phyloP scores from a whole-genome alignment of 2,113 vertebrate species.

The Ciconia maguari region DNA sequence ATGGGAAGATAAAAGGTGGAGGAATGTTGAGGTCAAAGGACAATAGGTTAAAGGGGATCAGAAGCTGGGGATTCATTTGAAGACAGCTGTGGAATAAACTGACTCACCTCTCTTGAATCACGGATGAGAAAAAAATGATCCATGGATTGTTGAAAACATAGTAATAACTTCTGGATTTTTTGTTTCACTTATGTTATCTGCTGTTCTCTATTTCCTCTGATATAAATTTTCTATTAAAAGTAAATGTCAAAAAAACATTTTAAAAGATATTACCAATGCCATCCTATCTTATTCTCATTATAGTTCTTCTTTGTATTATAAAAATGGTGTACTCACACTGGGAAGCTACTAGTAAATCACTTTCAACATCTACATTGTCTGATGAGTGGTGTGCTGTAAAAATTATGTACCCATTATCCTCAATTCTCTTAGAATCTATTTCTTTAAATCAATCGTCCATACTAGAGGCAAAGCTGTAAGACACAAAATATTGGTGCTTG shows the following conservation, averaged over 20 bases:
- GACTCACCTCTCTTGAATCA: neutral
- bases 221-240: neutral
- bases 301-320: neutral
- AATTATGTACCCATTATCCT: neutral
- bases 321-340: neutral
- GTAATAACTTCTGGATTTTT: neutral
- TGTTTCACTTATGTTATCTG: neutral
- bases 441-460: neutral
- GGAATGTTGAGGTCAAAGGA: neutral
- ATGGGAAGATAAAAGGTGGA: neutral
- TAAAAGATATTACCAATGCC: neutral
- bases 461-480: neutral
- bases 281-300: neutral
- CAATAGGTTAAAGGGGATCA: neutral
- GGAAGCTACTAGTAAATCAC: neutral
- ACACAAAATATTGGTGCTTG: neutral
- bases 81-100: neutral
- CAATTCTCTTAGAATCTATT: neutral
- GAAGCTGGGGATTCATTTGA: neutral
- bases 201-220: neutral
- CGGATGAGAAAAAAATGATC: neutral
- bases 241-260: accelerated
- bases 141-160: neutral
- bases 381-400: neutral
- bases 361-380: neutral